A percentile compares a stretch with the other conserved stretches of the same genome.
Conservation (phyloP, 2,797 vertebrate species). For the Acrossocheilus fasciatus region DNA sequence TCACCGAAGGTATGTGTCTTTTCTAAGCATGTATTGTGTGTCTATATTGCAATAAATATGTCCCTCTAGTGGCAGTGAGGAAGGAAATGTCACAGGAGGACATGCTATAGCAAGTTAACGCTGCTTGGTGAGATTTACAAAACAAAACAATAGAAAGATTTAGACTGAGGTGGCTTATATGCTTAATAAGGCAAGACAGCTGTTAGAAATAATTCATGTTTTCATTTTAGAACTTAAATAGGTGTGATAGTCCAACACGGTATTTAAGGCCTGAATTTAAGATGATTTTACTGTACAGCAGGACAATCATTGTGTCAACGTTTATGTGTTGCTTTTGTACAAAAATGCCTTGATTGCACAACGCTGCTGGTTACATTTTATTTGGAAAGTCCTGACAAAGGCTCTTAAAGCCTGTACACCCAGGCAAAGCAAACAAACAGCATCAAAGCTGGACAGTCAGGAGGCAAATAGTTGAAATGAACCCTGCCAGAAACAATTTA, state of each 20-base stretch:
- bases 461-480: slow-evolving; percentile 73
- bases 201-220: background rate
- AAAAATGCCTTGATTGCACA: slow-evolving; percentile 31
- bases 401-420: slow-evolving; percentile 71
- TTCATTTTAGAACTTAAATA: slow-evolving; percentile 12
- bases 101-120: slow-evolving; percentile 18
- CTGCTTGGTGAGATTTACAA: background rate
- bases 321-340: background rate
- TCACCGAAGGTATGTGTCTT: slow-evolving; percentile 89
- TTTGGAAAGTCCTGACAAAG: slow-evolving; percentile 68
- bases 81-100: slow-evolving; percentile 28
- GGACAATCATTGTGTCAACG: background rate
- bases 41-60: slow-evolving; percentile 30
- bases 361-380: background rate
- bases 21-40: slow-evolving; percentile 37
- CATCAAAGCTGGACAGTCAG: slow-evolving; percentile 75
- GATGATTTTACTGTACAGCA: background rate
- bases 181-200: background rate
- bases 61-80: slow-evolving; percentile 39
- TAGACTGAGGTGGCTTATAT: slow-evolving; percentile 21
- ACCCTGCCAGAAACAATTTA: slow-evolving; percentile 71
- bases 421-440: slow-evolving; percentile 77
- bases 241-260: slow-evolving; percentile 10
- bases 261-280: background rate
- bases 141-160: slow-evolving; percentile 20